Evolutionary conservation across 2,113 vertebrate species (phyloP), one percentile per base, ranked within the genome.

Genomic region (Muntiacus reevesi): DNA sequence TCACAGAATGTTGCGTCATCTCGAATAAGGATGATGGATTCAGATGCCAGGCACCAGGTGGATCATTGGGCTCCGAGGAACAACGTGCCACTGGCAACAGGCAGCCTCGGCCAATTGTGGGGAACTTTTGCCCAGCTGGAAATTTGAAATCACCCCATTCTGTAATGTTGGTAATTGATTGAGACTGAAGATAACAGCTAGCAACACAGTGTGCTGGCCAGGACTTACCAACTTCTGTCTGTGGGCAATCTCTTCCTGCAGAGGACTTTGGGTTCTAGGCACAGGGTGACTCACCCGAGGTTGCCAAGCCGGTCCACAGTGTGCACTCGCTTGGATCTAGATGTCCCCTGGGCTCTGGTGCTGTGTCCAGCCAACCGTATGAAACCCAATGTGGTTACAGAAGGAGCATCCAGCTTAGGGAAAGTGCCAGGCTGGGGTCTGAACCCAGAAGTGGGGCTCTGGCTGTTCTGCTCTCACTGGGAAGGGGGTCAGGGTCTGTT

Each of bases 1-100:
- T 71, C 43, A 13, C 0, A 0, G 92, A 76, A 27, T 1, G 11
- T 19, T 23, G 10, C 3, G 3, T 79, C 9, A 0, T 62, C 81
- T 84, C 14, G 1, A 45, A 11, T 7, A 60, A 55, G 47, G n/a
- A 30, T 52, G 57, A 76, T 2, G 19, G 67, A 15, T 47, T 19
- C 50, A 92, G 17, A 36, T 74, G 64, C 36, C 59, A 82, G 62
- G 50, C 50, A 2, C 30, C 55, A 27, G 28, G 21, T 28, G 36
- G n/a, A 12, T 21, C n/a, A 6, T 87, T 71, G 9, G 59, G 27
- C 59, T 19, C 28, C 0, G 3, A 57, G 57, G 40, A 60, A 50
- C 57, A 54, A 15, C 2, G 12, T 45, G 12, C 11, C 30, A 5
- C 12, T 12, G 8, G 74, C 52, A 78, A 62, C 15, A 88, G 81